These are phyloP conservation scores for Agelastica alni DNA, from an alignment of 2,888 invertebrate species.

Conservation along the genomic window DNA sequence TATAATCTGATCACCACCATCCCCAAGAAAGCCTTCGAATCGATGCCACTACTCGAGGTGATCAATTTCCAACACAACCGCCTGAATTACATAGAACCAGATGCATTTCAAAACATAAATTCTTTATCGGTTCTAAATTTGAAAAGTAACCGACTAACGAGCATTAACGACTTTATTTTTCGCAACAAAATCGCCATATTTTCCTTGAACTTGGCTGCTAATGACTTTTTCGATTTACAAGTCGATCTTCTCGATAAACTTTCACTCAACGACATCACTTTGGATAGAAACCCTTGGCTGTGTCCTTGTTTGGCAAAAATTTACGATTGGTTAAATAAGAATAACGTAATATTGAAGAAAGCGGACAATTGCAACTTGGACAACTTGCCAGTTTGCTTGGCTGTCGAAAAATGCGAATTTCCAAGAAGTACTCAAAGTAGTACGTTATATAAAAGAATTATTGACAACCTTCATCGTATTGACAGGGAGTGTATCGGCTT, in stretches of 20 bases:
- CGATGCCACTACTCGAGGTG: background rate
- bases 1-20: constrained; percentile 1
- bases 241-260: background rate
- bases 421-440: background rate
- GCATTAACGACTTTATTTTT: constrained; percentile 1
- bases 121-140: background rate
- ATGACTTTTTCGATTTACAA: constrained; percentile 1
- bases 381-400: constrained; percentile 7
- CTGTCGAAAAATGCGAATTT: background rate
- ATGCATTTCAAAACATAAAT: constrained; percentile 3
- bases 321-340: background rate
- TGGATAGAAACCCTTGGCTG: constrained; percentile 4
- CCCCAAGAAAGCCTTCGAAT: constrained; percentile 6
- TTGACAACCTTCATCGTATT: background rate
- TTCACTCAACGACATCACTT: background rate
- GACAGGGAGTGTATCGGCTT: background rate
- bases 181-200: background rate
- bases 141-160: constrained; percentile 3
- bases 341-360: background rate
- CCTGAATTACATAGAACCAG: background rate
- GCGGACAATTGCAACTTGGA: constrained; percentile 4
- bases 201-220: constrained; percentile 1
- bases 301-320: constrained; percentile 10
- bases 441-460: background rate
- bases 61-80: constrained; percentile 8